Evolutionary conservation across 2,888 invertebrate species (phyloP).

Genomic region (Nomada fucata): DNA sequence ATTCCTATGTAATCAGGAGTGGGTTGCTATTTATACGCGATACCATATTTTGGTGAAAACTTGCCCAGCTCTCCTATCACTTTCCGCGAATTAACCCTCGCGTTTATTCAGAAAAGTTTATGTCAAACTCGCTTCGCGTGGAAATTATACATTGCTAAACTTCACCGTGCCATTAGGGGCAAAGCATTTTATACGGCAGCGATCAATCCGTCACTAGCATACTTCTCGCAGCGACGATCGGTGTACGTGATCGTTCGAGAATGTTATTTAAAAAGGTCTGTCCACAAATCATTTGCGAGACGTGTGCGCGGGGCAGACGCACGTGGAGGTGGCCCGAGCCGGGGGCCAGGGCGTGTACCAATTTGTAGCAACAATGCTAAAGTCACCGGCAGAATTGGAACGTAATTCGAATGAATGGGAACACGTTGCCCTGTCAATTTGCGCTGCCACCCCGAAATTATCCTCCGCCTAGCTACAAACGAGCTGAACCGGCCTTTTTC

Average conservation of each 20-base stretch:
- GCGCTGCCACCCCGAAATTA: conserved; percentile 81
- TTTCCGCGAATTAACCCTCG: no score
- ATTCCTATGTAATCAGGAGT: not conserved
- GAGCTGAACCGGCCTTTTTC: conserved; percentile 71
- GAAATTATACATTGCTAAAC: no score
- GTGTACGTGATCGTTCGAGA: conserved; percentile 49
- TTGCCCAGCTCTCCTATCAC: not conserved
- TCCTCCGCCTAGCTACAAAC: conserved; percentile 78
- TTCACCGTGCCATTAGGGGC: no score
- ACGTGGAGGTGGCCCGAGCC: conserved; percentile 32
- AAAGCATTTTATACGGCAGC: not conserved
- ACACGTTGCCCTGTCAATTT: conserved; percentile 84
- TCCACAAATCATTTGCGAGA: conserved; percentile 58
- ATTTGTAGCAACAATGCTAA: conserved; percentile 84
- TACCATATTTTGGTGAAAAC: not conserved
- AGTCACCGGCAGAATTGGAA: conserved; percentile 83
- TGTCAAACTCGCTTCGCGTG: no score
- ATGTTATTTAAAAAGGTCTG: conserved; percentile 66
- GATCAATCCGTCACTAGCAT: conserved; percentile 42
- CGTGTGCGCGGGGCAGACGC: conserved; percentile 41
- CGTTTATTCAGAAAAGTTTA: no score
- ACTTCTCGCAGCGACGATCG: conserved; percentile 21
- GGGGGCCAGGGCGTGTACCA: conserved; percentile 83
- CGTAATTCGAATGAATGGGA: conserved; percentile 83
- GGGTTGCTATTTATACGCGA: not conserved